Evolutionary conservation across 2,888 invertebrate genomes (phyloP).

Genomic region (Dascillus cervinus): DNA sequence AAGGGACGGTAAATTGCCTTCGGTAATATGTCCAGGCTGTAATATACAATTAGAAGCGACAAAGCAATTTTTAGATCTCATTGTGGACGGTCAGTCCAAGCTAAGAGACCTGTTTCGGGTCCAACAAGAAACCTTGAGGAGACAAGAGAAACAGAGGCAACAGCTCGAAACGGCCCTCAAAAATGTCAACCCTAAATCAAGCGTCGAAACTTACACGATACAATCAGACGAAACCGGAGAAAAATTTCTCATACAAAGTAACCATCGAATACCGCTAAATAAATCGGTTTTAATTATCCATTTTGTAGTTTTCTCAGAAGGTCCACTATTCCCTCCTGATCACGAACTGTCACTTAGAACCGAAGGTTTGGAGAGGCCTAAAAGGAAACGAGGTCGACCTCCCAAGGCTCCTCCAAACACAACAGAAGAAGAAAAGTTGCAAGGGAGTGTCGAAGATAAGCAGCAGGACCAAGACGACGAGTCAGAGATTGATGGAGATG

Average conservation of each 20-base stretch:
- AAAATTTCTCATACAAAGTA: constrained; percentile 49
- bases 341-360: constrained; percentile 58
- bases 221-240: constrained; percentile 38
- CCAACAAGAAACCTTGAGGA: constrained; percentile 40
- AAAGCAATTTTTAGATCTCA: constrained; percentile 63
- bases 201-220: constrained; percentile 35
- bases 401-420: constrained; percentile 44
- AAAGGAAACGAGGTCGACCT: constrained; percentile 62
- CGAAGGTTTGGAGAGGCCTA: constrained; percentile 58
- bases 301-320: constrained; percentile 50
- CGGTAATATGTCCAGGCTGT: constrained; percentile 69
- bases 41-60: constrained; percentile 68
- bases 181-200: constrained; percentile 34
- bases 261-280: constrained; percentile 5
- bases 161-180: constrained; percentile 35
- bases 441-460: constrained; percentile 25
- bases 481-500: constrained; percentile 42
- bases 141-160: constrained; percentile 35
- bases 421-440: constrained; percentile 17
- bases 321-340: constrained; percentile 55
- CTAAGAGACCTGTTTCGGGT: constrained; percentile 44
- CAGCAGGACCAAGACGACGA: constrained; percentile 21
- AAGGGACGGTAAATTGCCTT: constrained; percentile 62
- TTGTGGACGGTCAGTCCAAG: constrained; percentile 61
- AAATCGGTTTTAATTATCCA: constrained; percentile 3